Evolutionary conservation across 2,888 invertebrate species (phyloP), one percentile per base, ranked within the genome.

Genomic region (Aradus depressus): DNA sequence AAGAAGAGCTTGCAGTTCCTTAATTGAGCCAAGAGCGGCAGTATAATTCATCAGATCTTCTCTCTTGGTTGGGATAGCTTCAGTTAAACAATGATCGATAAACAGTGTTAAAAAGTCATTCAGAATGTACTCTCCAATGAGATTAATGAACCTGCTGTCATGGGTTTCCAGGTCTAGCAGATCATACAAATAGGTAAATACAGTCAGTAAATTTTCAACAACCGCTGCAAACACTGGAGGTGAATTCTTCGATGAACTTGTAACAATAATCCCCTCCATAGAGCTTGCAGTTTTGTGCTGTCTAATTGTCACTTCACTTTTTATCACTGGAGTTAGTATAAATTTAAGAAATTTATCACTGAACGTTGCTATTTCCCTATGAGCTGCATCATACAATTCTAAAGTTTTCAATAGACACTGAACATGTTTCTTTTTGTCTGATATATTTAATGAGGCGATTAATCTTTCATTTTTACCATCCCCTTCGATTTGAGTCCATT

Each of bases 11-110:
- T 55, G 49, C 34, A 57, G 81, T 42, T 74, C 67, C 53, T 75
- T 67, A 31, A 84, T 81, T 60, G 79, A 76, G 3, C 72, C 66
- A 19, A 81, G 76, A 1, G 86, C 73, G 21, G 69, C 70, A 3
- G 71, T 70, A 59, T 83, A 89, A 16, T 70, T 72, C 58, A 80
- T 75, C 53, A 87, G 69, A 56, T 84, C 85, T 49, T 76, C 76
- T 58, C 77, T 78, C 44, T 77, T 83, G 56, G 78, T 79, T 0
- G 91, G 91, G 62, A 90, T 79, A 0, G 85, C 82, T 56, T 79
- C 73, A 43, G 79, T 72, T 6, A 91, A 72, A 62, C 88, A 89
- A 60, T 85, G 76, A 56, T 80, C 75, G 3, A 85, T 76, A 31
- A 90, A 68, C 16, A 76, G 64, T 16, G 78, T 74, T 19, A 80